Evolutionary conservation across 2,113 vertebrate species (phyloP), one percentile per base, ranked within the genome.

Genomic region (Atlantisia rogersi): DNA sequence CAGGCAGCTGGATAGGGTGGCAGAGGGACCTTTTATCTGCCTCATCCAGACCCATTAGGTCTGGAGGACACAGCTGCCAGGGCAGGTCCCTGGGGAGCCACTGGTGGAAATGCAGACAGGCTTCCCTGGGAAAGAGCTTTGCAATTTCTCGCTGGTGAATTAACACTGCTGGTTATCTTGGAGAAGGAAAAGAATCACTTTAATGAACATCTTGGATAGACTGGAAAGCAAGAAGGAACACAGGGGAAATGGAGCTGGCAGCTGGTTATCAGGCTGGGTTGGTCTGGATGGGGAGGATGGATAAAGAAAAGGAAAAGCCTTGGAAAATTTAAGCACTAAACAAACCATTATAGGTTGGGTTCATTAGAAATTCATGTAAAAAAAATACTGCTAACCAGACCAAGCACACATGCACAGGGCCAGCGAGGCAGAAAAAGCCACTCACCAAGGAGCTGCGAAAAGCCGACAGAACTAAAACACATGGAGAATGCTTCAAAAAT

Each of bases 401-500:
- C 37, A 31, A 71, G n/a, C 1, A 5, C 1, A 1, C 21, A 4
- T 5, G 35, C 4, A 5, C 44, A 1, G 28, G 75, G 48, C 17
- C 65, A 9, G 85, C 21, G 10, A 44, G 77, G 63, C 77, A 80
- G 73, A 58, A 73, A 88, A 83, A 71, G 53, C 81, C 85, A 44
- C 82, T 78, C 15, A 26, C 55, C 39, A 15, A 46, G 53, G 2
- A 59, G 50, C 68, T 56, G 73, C 2, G 16, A 83, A 63, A 69
- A 90, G 44, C 35, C 14, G 6, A 67, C 31, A 44, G 71, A 76
- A 52, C 15, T 14, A 25, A 77, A 76, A 31, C 42, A 9, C 0
- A 9, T 1, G 1, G 0, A 1, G 6, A 39, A 22, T 0, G 17
- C 53, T 78, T 56, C n/a, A 8, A 69, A n/a, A 77, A 74, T 35